phyloP scores from a whole-genome alignment of 2,888 invertebrate species.

The Colletes collaris region DNA sequence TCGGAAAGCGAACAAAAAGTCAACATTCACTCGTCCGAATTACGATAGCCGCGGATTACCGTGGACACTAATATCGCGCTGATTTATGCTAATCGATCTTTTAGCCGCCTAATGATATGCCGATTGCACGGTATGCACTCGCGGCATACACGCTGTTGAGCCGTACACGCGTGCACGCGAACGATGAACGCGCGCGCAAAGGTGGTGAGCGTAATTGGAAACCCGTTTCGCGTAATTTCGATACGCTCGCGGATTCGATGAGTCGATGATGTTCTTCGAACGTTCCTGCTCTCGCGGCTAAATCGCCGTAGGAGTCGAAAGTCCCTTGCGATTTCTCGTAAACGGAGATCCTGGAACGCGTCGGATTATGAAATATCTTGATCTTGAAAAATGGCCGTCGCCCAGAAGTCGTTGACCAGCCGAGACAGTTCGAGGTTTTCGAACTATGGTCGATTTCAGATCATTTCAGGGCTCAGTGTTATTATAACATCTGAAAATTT shows the following conservation, averaged over 20 bases:
- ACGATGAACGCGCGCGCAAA: background rate
- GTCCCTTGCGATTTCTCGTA: background rate
- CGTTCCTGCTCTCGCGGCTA: conserved; percentile 8
- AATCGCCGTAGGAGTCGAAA: conserved; percentile 16
- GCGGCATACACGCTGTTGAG: conserved; percentile 25
- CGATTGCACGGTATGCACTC: conserved; percentile 55
- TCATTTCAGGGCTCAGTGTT: too few relatives aligned
- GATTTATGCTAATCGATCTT: conserved; percentile 71
- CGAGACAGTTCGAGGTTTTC: background rate
- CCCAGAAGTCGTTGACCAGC: background rate
- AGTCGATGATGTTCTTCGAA: conserved; percentile 21
- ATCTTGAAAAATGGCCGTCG: conserved; percentile 2
- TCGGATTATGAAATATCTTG: background rate
- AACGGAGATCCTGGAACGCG: background rate
- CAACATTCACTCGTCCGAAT: conserved; percentile 48
- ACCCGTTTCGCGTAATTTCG: conserved; percentile 64
- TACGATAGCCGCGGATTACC: conserved; percentile 50
- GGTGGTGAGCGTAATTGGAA: conserved; percentile 61
- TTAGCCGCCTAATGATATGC: conserved; percentile 58
- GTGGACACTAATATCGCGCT: conserved; percentile 55
- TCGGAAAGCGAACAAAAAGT: conserved; percentile 19
- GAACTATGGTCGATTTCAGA: background rate
- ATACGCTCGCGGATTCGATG: conserved; percentile 52
- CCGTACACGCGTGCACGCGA: conserved; percentile 15
- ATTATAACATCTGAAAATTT: too few relatives aligned